These are phyloP conservation scores for Busseola fusca DNA, from an alignment of 2,888 invertebrate species.

Conservation along the genomic window DNA sequence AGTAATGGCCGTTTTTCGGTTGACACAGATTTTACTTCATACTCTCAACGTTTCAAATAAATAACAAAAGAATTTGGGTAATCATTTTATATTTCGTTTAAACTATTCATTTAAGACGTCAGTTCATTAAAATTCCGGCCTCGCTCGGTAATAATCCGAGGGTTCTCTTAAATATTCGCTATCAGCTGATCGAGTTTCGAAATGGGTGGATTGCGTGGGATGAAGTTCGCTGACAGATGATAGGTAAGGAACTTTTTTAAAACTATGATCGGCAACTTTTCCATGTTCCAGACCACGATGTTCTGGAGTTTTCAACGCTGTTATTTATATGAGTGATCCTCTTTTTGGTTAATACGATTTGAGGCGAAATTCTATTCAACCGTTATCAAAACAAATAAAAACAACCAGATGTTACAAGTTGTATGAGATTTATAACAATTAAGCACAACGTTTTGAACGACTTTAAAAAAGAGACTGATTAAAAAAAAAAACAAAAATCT, in stretches of 20 bases:
- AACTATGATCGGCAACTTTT: slow-evolving; percentile 26
- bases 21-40: too few relatives aligned
- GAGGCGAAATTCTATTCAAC: not conserved
- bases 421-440: not conserved
- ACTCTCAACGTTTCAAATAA: not conserved
- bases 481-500: too few relatives aligned
- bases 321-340: not conserved
- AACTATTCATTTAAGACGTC: slow-evolving; percentile 36
- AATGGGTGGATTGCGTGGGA: slow-evolving; percentile 14
- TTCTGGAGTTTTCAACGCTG: not conserved
- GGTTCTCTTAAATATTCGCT: slow-evolving; percentile 37
- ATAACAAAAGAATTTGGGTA: not conserved
- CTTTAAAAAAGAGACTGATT: not conserved
- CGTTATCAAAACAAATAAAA: not conserved
- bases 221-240: slow-evolving; percentile 1
- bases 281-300: not conserved
- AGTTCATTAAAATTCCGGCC: slow-evolving; percentile 49
- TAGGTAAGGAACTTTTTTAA: slow-evolving; percentile 12
- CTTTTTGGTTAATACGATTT: not conserved
- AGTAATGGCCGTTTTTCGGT: too few relatives aligned
- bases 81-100: not conserved
- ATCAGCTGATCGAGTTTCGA: slow-evolving; percentile 25
- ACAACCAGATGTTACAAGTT: too few relatives aligned
- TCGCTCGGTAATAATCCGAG: slow-evolving; percentile 34
- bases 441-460: too few relatives aligned